Conservation (phyloP, 2,113 vertebrate species). For the Ictalurus punctatus region DNA sequence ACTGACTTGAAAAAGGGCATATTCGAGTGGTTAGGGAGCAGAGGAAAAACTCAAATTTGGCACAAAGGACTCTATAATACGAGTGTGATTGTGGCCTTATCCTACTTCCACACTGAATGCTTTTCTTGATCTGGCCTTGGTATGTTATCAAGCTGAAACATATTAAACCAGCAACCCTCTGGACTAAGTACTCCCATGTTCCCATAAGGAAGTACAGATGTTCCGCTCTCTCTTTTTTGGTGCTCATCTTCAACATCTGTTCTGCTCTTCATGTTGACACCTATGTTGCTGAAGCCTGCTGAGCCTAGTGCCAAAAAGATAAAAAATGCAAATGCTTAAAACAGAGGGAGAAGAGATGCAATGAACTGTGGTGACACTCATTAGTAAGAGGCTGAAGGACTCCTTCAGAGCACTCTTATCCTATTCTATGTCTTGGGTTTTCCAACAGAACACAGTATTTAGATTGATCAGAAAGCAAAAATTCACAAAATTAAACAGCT, state of each 20-base stretch:
- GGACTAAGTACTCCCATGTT: background rate
- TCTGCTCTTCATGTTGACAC: constrained; percentile 38
- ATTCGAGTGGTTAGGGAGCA: background rate
- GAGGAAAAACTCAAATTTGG: background rate
- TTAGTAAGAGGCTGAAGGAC: background rate
- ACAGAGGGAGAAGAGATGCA: constrained; percentile 22
- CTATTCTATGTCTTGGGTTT: constrained; percentile 15
- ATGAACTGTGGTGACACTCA: background rate
- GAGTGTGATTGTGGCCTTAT: background rate
- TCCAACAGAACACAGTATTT: background rate
- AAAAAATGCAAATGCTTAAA: constrained; percentile 22
- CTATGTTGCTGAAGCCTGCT: background rate
- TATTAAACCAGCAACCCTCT: background rate
- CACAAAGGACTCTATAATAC: background rate
- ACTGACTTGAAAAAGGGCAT: background rate
- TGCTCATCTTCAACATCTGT: constrained; percentile 28
- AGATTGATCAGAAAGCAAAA: background rate
- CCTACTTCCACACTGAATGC: background rate
- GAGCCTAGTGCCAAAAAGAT: constrained; percentile 19
- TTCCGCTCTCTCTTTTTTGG: background rate
- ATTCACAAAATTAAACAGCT: background rate
- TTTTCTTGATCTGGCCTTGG: constrained; percentile 5
- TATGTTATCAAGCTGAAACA: constrained; percentile 6
- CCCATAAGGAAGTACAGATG: constrained; percentile 7
- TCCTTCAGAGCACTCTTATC: background rate